Evolutionary conservation across 2,888 invertebrate species (phyloP).

Genomic region (Agonopterix subpropinquella): DNA sequence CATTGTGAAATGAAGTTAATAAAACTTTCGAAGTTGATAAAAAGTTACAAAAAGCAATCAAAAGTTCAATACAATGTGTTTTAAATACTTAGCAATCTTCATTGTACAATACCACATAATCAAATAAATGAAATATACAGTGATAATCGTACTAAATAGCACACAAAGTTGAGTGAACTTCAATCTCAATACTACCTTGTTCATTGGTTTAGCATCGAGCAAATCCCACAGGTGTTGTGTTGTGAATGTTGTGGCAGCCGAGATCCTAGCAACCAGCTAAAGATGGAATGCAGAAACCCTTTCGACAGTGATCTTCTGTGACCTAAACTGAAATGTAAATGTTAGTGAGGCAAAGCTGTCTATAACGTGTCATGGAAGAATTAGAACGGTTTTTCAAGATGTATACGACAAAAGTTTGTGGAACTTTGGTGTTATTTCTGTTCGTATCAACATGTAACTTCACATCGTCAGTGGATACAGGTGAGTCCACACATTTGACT

Average conservation of each 20-base stretch:
- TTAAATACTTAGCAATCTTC: slow-evolving; percentile 5
- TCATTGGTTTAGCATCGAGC: slow-evolving; percentile 31
- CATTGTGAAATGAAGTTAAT: slow-evolving; percentile 52
- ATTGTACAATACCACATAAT: slow-evolving; percentile 6
- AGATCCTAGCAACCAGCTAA: slow-evolving; percentile 62
- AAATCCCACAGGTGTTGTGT: slow-evolving; percentile 60
- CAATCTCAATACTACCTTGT: slow-evolving; percentile 29
- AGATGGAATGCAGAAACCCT: slow-evolving; percentile 20
- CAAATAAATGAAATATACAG: slow-evolving; percentile 1
- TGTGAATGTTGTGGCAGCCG: slow-evolving; percentile 59
- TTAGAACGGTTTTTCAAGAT: slow-evolving; percentile 62
- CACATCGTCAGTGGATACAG: slow-evolving; percentile 44
- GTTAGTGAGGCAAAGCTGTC: neutral
- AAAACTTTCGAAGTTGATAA: slow-evolving; percentile 49
- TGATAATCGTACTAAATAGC: slow-evolving; percentile 22
- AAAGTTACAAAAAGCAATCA: slow-evolving; percentile 26
- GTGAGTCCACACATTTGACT: slow-evolving; percentile 25
- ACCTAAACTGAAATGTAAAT: slow-evolving; percentile 13
- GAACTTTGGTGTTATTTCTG: slow-evolving; percentile 34
- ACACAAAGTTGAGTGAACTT: slow-evolving; percentile 69
- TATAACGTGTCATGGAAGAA: slow-evolving; percentile 60
- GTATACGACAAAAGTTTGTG: slow-evolving; percentile 38
- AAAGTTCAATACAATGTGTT: slow-evolving; percentile 13
- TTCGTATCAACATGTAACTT: slow-evolving; percentile 23
- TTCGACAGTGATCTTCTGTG: slow-evolving; percentile 9